These are phyloP conservation scores for Remorina albescens DNA, from an alignment of 2,797 vertebrate genomes.

Conservation along the genomic window DNA sequence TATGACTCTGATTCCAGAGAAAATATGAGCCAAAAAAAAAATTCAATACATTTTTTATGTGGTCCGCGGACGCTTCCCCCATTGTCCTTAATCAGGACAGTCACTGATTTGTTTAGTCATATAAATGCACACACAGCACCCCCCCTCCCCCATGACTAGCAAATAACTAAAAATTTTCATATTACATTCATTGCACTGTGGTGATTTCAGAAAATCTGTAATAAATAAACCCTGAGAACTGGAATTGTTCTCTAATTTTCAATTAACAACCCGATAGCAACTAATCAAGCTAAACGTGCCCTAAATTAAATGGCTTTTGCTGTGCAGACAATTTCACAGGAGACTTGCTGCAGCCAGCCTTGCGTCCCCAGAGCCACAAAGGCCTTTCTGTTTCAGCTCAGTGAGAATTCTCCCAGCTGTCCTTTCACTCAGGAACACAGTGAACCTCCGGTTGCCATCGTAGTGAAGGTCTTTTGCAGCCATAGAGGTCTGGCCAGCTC, in stretches of 20 bases:
- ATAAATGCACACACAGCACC: too few relatives aligned
- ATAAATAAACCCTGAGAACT: conserved; percentile 49
- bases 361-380: conserved; percentile 84
- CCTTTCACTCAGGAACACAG: conserved; percentile 89
- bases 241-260: conserved; percentile 67
- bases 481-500: conserved; percentile 85
- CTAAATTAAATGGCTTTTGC: conserved; percentile 83
- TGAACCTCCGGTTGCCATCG: conserved; percentile 91
- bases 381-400: conserved; percentile 88
- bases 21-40: conserved; percentile 37
- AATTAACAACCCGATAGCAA: conserved; percentile 79
- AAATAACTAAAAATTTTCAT: conserved; percentile 36
- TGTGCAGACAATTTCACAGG: conserved; percentile 83
- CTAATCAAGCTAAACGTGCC: conserved; percentile 79
- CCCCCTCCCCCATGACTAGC: conserved; percentile 15
- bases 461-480: conserved; percentile 86
- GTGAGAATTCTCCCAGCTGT: conserved; percentile 90
- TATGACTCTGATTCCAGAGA: conserved; percentile 26
- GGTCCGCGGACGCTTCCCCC: conserved; percentile 51
- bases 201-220: conserved; percentile 31
- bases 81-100: conserved; percentile 59
- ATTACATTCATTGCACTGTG: conserved; percentile 31
- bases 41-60: conserved; percentile 11
- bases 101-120: conserved; percentile 64
- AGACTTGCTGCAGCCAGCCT: conserved; percentile 82